These are phyloP conservation scores for Tauraco hartlaubi DNA, from an alignment of 2,797 vertebrate genomes.

Conservation along the genomic window DNA sequence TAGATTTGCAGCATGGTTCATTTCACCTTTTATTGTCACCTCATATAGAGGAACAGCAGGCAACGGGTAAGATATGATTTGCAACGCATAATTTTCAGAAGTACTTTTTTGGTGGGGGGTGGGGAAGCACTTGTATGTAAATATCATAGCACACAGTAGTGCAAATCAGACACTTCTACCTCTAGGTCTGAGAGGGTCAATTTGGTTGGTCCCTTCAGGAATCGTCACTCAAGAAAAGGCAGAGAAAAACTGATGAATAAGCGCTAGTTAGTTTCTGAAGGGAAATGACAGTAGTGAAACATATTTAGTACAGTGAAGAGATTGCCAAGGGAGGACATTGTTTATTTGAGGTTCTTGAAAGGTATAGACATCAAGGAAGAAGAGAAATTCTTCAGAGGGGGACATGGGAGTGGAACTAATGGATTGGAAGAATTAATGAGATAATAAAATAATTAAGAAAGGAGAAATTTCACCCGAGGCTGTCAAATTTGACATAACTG, in stretches of 20 bases:
- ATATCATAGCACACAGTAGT: not conserved
- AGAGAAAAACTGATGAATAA: not conserved
- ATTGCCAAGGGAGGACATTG: not conserved
- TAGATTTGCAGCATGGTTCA: not conserved
- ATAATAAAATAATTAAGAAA: conserved; percentile 66
- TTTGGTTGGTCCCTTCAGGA: not conserved
- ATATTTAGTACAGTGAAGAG: not conserved
- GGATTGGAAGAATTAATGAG: conserved; percentile 49
- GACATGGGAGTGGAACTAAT: conserved; percentile 3
- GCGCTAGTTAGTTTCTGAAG: not conserved
- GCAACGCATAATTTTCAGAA: not conserved
- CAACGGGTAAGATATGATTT: not conserved
- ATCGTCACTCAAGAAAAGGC: not conserved
- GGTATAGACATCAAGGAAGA: not conserved
- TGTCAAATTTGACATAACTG: conserved; percentile 49
- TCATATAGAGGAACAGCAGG: not conserved
- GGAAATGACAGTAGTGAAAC: not conserved
- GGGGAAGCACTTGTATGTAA: not conserved
- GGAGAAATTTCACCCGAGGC: conserved; percentile 48
- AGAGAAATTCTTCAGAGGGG: not conserved
- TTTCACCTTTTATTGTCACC: not conserved
- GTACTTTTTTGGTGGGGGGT: not conserved
- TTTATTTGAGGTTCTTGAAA: conserved; percentile 41
- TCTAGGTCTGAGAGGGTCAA: not conserved
- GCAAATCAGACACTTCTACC: not conserved